Evolutionary conservation across 2,113 vertebrate species (phyloP).

Genomic region (Pseudorasbora parva): DNA sequence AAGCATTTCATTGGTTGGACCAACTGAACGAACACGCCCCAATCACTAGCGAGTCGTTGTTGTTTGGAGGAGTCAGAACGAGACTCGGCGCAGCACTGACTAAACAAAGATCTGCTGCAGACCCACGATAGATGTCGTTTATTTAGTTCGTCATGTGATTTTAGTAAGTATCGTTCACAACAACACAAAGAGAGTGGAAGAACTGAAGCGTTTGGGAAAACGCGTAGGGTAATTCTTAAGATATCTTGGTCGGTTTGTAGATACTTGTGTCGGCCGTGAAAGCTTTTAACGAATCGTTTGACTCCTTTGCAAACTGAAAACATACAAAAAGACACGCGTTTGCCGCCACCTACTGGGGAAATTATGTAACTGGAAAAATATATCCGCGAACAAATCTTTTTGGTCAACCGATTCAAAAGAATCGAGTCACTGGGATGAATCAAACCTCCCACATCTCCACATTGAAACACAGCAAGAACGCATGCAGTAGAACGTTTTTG

Average conservation of each 20-base stretch:
- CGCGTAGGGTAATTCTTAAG: background rate
- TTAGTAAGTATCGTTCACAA: background rate
- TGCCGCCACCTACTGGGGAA: background rate
- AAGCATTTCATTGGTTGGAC: background rate
- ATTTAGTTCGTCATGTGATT: background rate
- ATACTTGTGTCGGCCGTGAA: background rate
- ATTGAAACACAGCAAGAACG: too few species aligned
- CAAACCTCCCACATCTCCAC: too few species aligned
- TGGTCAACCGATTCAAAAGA: constrained; percentile 4
- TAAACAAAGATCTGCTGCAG: background rate
- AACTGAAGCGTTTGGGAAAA: background rate
- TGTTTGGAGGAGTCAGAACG: background rate
- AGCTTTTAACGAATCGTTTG: background rate
- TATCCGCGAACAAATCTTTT: background rate
- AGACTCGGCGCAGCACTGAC: background rate
- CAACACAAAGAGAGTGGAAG: background rate
- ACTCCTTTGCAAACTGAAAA: background rate
- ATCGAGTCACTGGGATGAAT: background rate
- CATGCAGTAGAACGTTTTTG: background rate
- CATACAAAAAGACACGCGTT: background rate
- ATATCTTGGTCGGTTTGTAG: background rate
- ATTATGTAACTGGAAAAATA: background rate
- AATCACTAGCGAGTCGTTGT: background rate
- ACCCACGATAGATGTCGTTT: background rate
- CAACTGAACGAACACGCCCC: background rate